Evolutionary conservation across 2,888 invertebrate species (phyloP).

Genomic region (Caenorhabditis imperialis): DNA sequence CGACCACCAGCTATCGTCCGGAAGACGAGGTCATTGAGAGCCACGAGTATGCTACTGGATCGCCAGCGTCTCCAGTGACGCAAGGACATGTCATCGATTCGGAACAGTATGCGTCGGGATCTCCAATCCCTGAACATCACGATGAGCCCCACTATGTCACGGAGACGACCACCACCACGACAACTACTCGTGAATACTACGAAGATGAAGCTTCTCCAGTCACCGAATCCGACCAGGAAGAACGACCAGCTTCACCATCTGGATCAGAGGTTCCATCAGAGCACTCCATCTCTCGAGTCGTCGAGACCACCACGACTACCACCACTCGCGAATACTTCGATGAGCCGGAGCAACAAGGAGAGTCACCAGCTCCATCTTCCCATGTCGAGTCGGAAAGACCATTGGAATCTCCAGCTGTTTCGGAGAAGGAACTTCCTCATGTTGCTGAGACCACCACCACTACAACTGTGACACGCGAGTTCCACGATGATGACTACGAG

Average conservation of each 20-base stretch:
- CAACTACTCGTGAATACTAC: neutral
- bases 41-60: constrained; percentile 10
- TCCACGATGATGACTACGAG: constrained; percentile 14
- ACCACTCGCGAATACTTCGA: constrained; percentile 2
- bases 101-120: constrained; percentile 12
- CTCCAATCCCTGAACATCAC: neutral
- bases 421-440: neutral
- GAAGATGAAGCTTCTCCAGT: constrained; percentile 5
- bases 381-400: neutral
- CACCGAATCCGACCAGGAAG: neutral
- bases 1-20: constrained; percentile 13
- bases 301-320: constrained; percentile 13
- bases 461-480: constrained; percentile 13
- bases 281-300: neutral
- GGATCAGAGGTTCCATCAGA: constrained; percentile 1
- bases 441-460: constrained; percentile 12
- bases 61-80: neutral
- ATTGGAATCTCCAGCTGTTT: neutral
- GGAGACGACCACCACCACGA: constrained; percentile 32
- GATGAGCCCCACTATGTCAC: constrained; percentile 5
- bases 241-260: neutral
- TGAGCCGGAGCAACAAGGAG: constrained; percentile 4
- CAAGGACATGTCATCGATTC: too few species aligned
- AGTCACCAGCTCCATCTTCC: neutral
- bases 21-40: constrained; percentile 13